These are phyloP conservation scores for Bactericera cockerelli DNA, from an alignment of 1,140 invertebrate genomes.

Conservation along the genomic window DNA sequence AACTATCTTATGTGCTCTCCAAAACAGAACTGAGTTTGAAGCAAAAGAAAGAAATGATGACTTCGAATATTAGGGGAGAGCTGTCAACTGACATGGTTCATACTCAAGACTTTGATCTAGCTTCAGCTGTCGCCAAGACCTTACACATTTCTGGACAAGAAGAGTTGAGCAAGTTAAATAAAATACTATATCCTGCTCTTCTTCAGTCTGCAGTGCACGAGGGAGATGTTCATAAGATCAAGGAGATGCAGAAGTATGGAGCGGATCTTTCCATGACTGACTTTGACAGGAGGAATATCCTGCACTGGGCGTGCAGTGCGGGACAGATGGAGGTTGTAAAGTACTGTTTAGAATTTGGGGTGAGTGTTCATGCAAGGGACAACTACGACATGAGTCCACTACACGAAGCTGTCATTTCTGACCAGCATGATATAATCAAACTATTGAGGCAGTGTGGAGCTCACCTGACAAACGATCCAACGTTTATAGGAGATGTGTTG, in stretches of 20 bases:
- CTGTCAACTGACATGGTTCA: background rate
- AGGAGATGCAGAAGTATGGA: constrained; percentile 39
- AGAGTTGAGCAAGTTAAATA: constrained; percentile 50
- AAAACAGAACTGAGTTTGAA: constrained; percentile 59
- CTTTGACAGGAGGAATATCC: constrained; percentile 58
- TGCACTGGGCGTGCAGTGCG: constrained; percentile 62
- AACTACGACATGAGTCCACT: constrained; percentile 41
- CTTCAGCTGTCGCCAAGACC: constrained; percentile 47
- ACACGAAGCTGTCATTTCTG: constrained; percentile 41
- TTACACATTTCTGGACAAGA: constrained; percentile 46
- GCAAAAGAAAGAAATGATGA: constrained; percentile 19
- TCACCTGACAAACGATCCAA: constrained; percentile 30
- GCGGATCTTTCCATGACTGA: constrained; percentile 60
- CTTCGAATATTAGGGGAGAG: background rate
- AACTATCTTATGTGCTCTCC: constrained; percentile 78
- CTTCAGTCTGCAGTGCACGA: constrained; percentile 55
- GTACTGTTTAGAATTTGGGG: constrained; percentile 61
- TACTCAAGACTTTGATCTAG: constrained; percentile 37
- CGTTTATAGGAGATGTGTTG: constrained; percentile 1
- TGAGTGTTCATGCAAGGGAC: constrained; percentile 66
- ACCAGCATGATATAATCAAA: constrained; percentile 42
- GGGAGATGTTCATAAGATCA: constrained; percentile 40
- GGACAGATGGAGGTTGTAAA: constrained; percentile 52
- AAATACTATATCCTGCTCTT: constrained; percentile 61
- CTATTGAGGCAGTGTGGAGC: constrained; percentile 45